Evolutionary conservation across 2,888 invertebrate genomes (phyloP).

Genomic region (Dinocampus coccinellae): DNA sequence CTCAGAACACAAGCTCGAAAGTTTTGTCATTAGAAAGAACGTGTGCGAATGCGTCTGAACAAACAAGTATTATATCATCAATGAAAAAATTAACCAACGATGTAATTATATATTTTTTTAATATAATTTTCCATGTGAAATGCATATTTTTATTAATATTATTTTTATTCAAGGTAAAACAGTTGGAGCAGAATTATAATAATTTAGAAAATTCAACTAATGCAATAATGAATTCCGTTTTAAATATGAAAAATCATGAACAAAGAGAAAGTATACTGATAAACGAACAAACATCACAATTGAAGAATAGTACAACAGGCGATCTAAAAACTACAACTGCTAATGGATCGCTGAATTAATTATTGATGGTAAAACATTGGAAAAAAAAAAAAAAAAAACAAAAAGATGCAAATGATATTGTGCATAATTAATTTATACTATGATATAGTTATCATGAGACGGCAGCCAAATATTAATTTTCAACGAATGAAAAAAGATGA

Average conservation of each 20-base stretch:
- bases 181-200: conserved; percentile 55
- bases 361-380: conserved; percentile 11
- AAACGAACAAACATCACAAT: neutral
- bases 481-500: neutral
- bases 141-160: neutral
- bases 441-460: neutral
- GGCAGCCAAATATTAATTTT: neutral
- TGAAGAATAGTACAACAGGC: neutral
- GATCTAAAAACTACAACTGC: neutral
- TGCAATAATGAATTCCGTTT: conserved; percentile 43
- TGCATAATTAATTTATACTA: neutral
- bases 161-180: conserved; percentile 48
- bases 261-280: neutral
- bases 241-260: conserved; percentile 31
- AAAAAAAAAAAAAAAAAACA: neutral
- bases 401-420: neutral
- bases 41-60: conserved; percentile 54
- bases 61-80: conserved; percentile 50
- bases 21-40: conserved; percentile 67
- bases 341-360: conserved; percentile 34
- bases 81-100: conserved; percentile 57
- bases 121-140: neutral
- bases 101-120: conserved; percentile 48
- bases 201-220: conserved; percentile 53
- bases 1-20: conserved; percentile 66